A percentile compares a stretch with the other conserved stretches of the same genome.
Evolutionary conservation across 2,888 invertebrate species (phyloP).

Genomic region (Meteorus colon): DNA sequence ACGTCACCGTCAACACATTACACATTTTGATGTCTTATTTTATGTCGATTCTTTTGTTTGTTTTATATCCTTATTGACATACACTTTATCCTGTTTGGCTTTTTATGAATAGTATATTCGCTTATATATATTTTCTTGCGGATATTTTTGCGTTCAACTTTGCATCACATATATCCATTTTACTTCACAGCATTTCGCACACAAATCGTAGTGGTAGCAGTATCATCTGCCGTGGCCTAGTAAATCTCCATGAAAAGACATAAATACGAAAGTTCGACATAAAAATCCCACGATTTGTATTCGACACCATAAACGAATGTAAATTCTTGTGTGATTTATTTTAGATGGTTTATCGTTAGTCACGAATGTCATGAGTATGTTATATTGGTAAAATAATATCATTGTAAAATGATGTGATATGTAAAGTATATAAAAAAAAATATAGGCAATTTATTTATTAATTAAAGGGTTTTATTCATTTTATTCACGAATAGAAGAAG

Average conservation of each 20-base stretch:
- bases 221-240: conserved; percentile 11
- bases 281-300: conserved; percentile 41
- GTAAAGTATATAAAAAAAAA: too few relatives aligned
- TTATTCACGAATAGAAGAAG: too few relatives aligned
- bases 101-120: neutral
- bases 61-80: neutral
- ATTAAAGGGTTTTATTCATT: too few relatives aligned
- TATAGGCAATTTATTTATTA: too few relatives aligned
- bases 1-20: neutral
- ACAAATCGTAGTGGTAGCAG: neutral
- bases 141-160: neutral
- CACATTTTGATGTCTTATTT: neutral
- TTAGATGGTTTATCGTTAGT: conserved; percentile 34
- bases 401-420: too few relatives aligned
- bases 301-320: conserved; percentile 37
- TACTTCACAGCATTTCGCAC: neutral
- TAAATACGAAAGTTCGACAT: conserved; percentile 36
- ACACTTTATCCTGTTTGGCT: neutral
- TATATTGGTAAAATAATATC: too few relatives aligned
- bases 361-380: neutral
- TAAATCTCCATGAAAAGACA: conserved; percentile 10
- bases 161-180: neutral
- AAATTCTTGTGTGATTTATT: conserved; percentile 41
- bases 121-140: neutral
- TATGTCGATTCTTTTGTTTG: neutral